A percentile compares a stretch with the other conserved stretches of the same genome.
Evolutionary conservation across 1,140 invertebrate species (phyloP).

Genomic region (Brachionus angularis): DNA sequence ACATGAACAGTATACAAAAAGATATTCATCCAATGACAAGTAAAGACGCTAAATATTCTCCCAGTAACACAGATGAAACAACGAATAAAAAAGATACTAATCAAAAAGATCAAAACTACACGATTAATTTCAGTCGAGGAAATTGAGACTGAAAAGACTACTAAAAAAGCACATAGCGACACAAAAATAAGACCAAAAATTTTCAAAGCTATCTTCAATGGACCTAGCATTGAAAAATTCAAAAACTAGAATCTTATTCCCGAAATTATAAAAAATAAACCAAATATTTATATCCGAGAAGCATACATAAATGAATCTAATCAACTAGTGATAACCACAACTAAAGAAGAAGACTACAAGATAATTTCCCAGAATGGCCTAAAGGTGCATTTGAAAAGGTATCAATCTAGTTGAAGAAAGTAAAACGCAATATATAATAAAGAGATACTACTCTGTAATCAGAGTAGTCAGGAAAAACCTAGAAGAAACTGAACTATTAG

Average conservation of each 20-base stretch:
- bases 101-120: too few species aligned
- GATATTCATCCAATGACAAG: too few species aligned
- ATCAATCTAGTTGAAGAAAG: neutral
- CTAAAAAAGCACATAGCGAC: neutral
- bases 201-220: slow-evolving; percentile 6
- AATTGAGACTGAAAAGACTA: too few species aligned
- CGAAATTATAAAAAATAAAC: slow-evolving; percentile 7
- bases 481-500: slow-evolving; percentile 7
- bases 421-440: neutral
- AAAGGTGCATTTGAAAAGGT: slow-evolving; percentile 21
- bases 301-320: neutral
- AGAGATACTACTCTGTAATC: neutral
- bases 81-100: too few species aligned
- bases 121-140: too few species aligned
- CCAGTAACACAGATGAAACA: too few species aligned
- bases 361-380: neutral
- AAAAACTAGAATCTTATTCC: neutral
- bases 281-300: slow-evolving; percentile 6
- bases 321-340: slow-evolving; percentile 1
- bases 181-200: slow-evolving; percentile 24
- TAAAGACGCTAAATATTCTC: too few species aligned
- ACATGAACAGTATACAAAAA: too few species aligned
- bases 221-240: neutral
- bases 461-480: neutral
- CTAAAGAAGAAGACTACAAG: slow-evolving; percentile 5